Base-by-base conservation (phyloP, 2,888 invertebrate genomes). In the Nephrotoma appendiculata region DNA sequence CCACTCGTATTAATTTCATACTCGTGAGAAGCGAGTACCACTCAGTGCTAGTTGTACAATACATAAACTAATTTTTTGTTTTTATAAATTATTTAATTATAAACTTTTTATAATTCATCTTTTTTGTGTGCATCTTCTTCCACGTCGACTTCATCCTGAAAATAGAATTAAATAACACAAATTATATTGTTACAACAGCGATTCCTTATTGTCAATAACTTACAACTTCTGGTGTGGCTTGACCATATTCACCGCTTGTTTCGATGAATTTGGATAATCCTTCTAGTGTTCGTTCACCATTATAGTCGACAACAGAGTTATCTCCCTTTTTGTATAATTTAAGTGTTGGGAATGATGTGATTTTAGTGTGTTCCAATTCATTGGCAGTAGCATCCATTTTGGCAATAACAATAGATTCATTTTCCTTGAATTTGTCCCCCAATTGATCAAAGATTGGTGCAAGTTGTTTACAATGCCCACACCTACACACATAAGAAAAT, bases 321-420 rank as follows among this genome's bases (percentile, higher is more conserved):
- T 96, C 96, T 86, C 94, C 96, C 93, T 98, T 99, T 89, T 96
- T 96, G 94, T 98, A 99, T 90, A 97, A 93, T 90, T 97, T 98
- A 91, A 99, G 95, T 88, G 98, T 98, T 88, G 98, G 98, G 96
- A 98, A 99, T 89, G 96, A 97, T 88, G 95, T 95, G 91, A 99
- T 95, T 93, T 98, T 98, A 87, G 98, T 96, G 92, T 98, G 97
- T 90, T 98, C 98, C 89, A 99, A 93, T 93, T 99, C 99, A 92
- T 99, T 99, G 90, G 95, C 96, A 87, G 99, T 99, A 88, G 99
- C 96, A 93, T 99, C 99, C 94, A 99, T 99, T 93, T 99, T 99
- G 89, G 99, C 99, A 91, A 99, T 96, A 86, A 99, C 94, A 88
- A 99, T 93, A 88, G 95, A 95, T 6, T 94, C 94, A 89, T 95